Evolutionary conservation across 1,140 invertebrate species (phyloP).

Genomic region (Magallana gigas): DNA sequence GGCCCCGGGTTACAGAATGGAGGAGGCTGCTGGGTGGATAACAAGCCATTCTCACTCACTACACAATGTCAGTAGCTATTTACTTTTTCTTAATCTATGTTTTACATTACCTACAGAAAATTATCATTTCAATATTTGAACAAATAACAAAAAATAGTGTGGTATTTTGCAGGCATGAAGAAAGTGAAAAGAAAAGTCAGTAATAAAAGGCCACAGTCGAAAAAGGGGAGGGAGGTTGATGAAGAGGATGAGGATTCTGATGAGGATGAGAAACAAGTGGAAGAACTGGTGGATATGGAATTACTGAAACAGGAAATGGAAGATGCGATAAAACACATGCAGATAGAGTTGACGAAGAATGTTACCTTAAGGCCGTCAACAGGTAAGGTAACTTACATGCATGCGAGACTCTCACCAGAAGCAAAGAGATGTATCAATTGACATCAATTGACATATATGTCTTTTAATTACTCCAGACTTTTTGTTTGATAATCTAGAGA

Average conservation of each 20-base stretch:
- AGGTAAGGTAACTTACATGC: background rate
- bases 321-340: background rate
- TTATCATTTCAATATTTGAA: too few species aligned
- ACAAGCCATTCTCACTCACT: background rate
- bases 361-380: background rate
- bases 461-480: too few species aligned
- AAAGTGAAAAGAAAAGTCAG: constrained; percentile 4
- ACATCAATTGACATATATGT: too few species aligned
- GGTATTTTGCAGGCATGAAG: background rate
- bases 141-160: too few species aligned
- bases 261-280: background rate
- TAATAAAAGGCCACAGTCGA: background rate
- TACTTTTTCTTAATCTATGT: too few species aligned
- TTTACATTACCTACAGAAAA: too few species aligned
- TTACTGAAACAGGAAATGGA: constrained; percentile 1
- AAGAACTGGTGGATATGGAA: background rate
- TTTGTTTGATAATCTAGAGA: too few species aligned
- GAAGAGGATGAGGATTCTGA: background rate
- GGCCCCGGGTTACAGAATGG: background rate
- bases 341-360: background rate
- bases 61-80: background rate
- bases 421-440: too few species aligned
- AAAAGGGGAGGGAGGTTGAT: background rate
- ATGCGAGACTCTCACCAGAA: background rate
- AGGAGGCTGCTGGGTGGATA: background rate